Evolutionary conservation across 2,888 invertebrate genomes (phyloP), one percentile per base, ranked within the genome.

Genomic region (Taenaris catops): DNA sequence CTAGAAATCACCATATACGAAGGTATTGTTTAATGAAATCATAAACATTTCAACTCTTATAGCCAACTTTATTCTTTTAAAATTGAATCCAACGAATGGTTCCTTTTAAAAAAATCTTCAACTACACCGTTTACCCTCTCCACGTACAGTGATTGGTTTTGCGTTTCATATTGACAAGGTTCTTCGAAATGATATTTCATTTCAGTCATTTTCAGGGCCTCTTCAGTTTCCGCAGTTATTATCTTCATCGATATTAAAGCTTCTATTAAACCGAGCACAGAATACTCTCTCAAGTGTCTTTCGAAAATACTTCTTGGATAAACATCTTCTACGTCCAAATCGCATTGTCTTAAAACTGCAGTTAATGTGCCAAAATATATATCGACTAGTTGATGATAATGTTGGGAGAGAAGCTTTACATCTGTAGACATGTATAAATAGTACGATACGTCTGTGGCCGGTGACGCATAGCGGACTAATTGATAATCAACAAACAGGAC

Each of bases 221-320:
- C 72, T 25, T 74, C 78, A 19, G 58, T 53, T 17, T 57, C 58
- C 4, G 74, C 70, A 9, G 80, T 80, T 50, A 80, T 74, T 54
- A 80, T 76, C 56, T 72, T 70, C 76, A 78, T 70, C 9, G 76
- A 74, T 46, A 79, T 62, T 37, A 80, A 53, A 36, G 78, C 74
- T 51, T 80, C 80, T 41, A 76, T 63, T 40, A 79, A 57, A 11
- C 76, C 78, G 12, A 72, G 51, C 1, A 78, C 66, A 1, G 78
- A 74, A 49, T 75, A 76, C 38, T 59, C 51, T 26, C 44, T 55
- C 2, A 79, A 59, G 44, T 80, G 72, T 34, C 63, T 54, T 33
- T 62, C 36, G 23, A 78, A 76, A 38, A 71, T 44, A 20, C 38
- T 41, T 34, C 42, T 58, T 2, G 79, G 78, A 44, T 70, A 79